These are phyloP conservation scores for Sarcophaga bullata DNA, from an alignment of 1,140 invertebrate species.

Conservation along the genomic window DNA sequence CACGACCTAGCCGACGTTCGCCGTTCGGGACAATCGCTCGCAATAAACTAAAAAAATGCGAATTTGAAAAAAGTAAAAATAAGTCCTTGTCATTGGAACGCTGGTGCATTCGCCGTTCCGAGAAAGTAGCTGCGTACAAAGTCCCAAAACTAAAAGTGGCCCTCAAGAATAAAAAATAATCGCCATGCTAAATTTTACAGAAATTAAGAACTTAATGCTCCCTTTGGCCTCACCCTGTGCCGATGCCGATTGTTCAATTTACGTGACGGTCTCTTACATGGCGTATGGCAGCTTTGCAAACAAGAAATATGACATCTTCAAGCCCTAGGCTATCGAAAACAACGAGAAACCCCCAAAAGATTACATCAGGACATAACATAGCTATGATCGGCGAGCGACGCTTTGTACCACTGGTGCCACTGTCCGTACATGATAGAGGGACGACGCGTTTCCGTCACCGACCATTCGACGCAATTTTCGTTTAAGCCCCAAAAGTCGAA, in stretches of 20 bases:
- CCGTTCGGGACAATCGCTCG: conserved; percentile 55
- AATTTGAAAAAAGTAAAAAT: conserved; percentile 43
- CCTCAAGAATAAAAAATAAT: conserved; percentile 4
- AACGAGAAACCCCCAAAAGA: too few species aligned
- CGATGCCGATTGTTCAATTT: too few species aligned
- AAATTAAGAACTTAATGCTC: not conserved
- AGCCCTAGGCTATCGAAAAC: conserved; percentile 49
- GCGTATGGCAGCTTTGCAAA: too few species aligned
- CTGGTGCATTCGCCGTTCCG: not conserved
- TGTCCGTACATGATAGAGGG: conserved; percentile 50
- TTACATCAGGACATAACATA: conserved; percentile 58
- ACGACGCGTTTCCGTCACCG: conserved; percentile 47
- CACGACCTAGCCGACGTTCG: conserved; percentile 49
- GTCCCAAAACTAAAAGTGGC: not conserved
- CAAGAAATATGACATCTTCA: too few species aligned
- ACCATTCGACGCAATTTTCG: conserved; percentile 49
- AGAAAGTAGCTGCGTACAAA: too few species aligned
- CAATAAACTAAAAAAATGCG: conserved; percentile 57
- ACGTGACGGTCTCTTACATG: too few species aligned
- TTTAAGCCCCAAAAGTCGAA: conserved; percentile 42
- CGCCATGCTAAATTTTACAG: conserved; percentile 34
- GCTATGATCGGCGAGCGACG: conserved; percentile 62
- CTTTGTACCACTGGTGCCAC: conserved; percentile 51
- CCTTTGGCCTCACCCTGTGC: too few species aligned
- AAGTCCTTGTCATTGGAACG: conserved; percentile 37